phyloP scores from a whole-genome alignment of 1,140 invertebrate species.

The Drosophila micromelanica region DNA sequence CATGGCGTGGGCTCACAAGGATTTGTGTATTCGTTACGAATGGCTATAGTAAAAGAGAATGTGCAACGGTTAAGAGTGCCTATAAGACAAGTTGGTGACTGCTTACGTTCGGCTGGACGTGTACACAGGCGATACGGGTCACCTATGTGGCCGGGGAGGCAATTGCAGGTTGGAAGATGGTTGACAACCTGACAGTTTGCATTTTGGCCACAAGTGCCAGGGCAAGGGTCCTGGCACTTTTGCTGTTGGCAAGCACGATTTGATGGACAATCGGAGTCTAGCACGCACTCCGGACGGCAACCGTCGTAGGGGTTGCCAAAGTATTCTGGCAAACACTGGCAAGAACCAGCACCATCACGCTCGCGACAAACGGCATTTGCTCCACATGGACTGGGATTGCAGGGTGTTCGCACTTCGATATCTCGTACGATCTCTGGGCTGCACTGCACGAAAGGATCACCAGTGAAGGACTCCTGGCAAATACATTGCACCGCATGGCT shows the following conservation, averaged over 20 bases:
- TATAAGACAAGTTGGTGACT: not conserved
- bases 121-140: constrained; percentile 87
- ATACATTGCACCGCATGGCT: constrained; percentile 92
- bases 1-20: constrained; percentile 89
- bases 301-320: constrained; percentile 92
- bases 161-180: constrained; percentile 90
- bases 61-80: constrained; percentile 7
- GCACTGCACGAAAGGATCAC: constrained; percentile 90
- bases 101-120: constrained; percentile 78
- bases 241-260: constrained; percentile 89
- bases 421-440: constrained; percentile 82
- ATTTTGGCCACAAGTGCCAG: constrained; percentile 89
- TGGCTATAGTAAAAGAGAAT: constrained; percentile 64
- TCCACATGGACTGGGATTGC: constrained; percentile 89
- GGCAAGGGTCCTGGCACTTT: constrained; percentile 90
- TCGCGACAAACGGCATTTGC: constrained; percentile 90
- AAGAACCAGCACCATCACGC: constrained; percentile 88
- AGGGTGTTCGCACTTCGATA: constrained; percentile 85
- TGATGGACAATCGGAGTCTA: constrained; percentile 88
- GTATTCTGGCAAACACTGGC: constrained; percentile 89
- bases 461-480: constrained; percentile 90
- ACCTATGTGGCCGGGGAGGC: constrained; percentile 88
- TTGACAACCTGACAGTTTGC: constrained; percentile 90
- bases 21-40: constrained; percentile 83
- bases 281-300: constrained; percentile 88